A percentile compares a stretch with the other conserved stretches of the same genome.
These are phyloP conservation scores for Gerris buenoi DNA, from an alignment of 1,140 invertebrate species.

Conservation along the genomic window DNA sequence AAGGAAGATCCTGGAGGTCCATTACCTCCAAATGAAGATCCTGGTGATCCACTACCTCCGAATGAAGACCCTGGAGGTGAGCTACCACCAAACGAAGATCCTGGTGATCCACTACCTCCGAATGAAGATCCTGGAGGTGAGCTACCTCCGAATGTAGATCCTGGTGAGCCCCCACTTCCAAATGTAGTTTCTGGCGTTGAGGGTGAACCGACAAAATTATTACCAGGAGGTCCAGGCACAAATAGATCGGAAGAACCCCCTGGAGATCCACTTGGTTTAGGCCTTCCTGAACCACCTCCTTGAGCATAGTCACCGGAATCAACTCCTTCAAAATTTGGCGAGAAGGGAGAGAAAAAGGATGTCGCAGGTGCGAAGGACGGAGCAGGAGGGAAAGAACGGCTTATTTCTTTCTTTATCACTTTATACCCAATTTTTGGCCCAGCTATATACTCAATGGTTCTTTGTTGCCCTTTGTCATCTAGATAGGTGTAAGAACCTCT, in stretches of 20 bases:
- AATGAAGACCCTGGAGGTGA: neutral
- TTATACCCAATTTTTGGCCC: conserved; percentile 57
- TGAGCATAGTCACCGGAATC: neutral
- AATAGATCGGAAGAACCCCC: neutral
- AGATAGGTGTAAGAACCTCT: conserved; percentile 56
- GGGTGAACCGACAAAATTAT: too few relatives aligned
- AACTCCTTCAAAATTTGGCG: conserved; percentile 7
- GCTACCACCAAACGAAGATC: neutral
- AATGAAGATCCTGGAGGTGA: conserved; percentile 22
- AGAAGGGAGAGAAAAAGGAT: conserved; percentile 13
- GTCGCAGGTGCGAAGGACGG: conserved; percentile 13
- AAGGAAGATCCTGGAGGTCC: conserved; percentile 11
- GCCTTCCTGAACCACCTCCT: neutral
- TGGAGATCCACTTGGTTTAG: neutral
- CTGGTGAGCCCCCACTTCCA: neutral
- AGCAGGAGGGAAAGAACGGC: conserved; percentile 30
- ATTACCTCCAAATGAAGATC: conserved; percentile 3
- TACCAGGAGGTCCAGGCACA: too few relatives aligned
- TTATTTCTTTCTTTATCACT: conserved; percentile 44
- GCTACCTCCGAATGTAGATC: neutral
- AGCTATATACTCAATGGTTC: conserved; percentile 53
- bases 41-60: conserved; percentile 12
- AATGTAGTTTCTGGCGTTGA: too few relatives aligned
- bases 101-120: conserved; percentile 13
- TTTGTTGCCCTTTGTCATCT: conserved; percentile 54